Base-by-base conservation (phyloP, 2,113 vertebrate species). In the Accipiter cooperii region DNA sequence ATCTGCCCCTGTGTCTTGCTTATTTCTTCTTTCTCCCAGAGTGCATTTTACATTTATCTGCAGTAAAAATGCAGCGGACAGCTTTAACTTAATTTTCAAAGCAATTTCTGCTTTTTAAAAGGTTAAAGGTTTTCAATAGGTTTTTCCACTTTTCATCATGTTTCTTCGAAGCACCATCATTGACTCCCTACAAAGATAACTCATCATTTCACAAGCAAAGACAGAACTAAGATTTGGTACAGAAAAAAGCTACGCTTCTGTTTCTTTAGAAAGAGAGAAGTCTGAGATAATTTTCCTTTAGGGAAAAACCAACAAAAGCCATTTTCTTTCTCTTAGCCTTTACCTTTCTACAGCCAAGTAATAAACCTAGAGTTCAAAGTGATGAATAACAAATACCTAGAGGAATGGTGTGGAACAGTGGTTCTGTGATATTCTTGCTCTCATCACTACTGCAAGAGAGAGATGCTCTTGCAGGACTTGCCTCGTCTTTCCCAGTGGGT, bases 21-120 rank as follows among this genome's bases (percentile, higher is more conserved):
- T 83, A 80, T 85, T 93, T 83, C 36, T 64, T 92, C 34, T 47
- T 83, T 92, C 22, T 83, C 19, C 44, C 38, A 25, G 69, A 89
- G 16, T 38, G 54, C 38, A 26, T 71, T 84, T 91, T 87, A 61
- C 17, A 61, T 95, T 93, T 92, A 85, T 91, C 54, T 77, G 40
- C 66, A 87, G 47, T n/a, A 83, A 90, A 90, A 94, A 68, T 46
- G 47, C 63, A 77, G 68, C 33, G 54, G 65, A 73, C 57, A 88
- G 81, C 44, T 90, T 82, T 79, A 95, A 96, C 29, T 36, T 89
- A 1, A 13, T 94, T 90, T 96, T 94, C 64, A 96, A 94, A 87
- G 46, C 51, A 87, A 80, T 77, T 71, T 25, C 66, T 57, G 16
- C 52, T 92, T 95, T 94, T 77, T 10, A 34, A 92, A 95, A 92